Base-by-base conservation (phyloP, 2,888 invertebrate genomes). In the Amorpha juglandis region DNA sequence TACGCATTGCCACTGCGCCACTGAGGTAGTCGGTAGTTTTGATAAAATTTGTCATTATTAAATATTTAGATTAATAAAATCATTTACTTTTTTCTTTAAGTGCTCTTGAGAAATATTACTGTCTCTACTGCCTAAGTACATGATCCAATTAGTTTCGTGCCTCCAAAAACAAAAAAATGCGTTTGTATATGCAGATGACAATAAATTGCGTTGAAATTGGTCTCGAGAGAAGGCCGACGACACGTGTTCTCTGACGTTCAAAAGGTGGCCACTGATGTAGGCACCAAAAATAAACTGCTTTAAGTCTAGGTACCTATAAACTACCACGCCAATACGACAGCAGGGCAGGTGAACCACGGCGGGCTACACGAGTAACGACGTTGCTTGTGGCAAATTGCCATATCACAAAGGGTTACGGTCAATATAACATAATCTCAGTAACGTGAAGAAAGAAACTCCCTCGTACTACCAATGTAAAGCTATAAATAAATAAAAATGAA, bases 231-330 rank as follows among this genome's bases (percentile, higher is more conserved):
- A 77, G 86, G 83, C 78, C 82, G 86, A 86, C 83, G 85, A 88
- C 88, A 89, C 87, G 88, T 88, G 88, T 74, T 76, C 71, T 68
- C 77, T 88, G 87, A 85, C 87, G 88, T 78, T 77, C 70, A 73
- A 80, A 82, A 84, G 82, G 84, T 86, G 83, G 83, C 80, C 76
- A 71, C 81, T 89, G 89, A 89, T 89, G 90, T 86, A 82, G 83
- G 76, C 74, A 79, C 79, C 79, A 69, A 75, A 86, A 90, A 91
- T 92, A 91, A 85, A 76, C 63, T 16, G 69, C 69, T 72, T n/a
- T 76, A 74, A 73, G 78, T 77, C 69, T 78, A 74, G 69, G 69
- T 51, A 62, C 19, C 58, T 42, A 62, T 19, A 38, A 19, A 58
- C 38, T 58, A 58, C n/a, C 33, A 53, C 58, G 19, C 19, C 38